Base-by-base conservation (phyloP, 2,888 invertebrate species). In the Coleophora deauratella region DNA sequence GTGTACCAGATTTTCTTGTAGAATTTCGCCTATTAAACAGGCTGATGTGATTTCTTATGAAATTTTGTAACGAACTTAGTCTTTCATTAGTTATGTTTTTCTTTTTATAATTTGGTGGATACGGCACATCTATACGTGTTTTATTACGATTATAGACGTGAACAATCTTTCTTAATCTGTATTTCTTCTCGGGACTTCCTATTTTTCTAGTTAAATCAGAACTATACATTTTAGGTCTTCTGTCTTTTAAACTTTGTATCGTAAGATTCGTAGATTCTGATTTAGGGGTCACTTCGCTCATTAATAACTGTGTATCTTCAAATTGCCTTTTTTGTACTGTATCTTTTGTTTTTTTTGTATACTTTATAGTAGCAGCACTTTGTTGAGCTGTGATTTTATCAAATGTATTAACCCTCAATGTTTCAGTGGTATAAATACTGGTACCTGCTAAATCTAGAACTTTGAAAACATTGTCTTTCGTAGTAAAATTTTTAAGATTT, bases 101-200 rank as follows among this genome's bases (percentile, higher is more conserved):
- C 38, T 33, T 28, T 33, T 27, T 35, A 21, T 3, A 21, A 21
- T 21, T 21, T 6, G 21, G 3, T 6, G 3, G 21, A 21, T 21
- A 21, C 21, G 21, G 21, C 34, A 40, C 47, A 9, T 44, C 39
- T 21, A 42, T 14, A 31, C 38, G 35, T 37, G 35, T 27, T 38
- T 37, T 44, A 13, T 43, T 41, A 11, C 21, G 21, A 21, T 15
- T 21, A 13, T 27, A 32, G n/a, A 33, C 41, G 33, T 33, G 27
- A 0, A 56, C 42, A n/a, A 58, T 13, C 43, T 55, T 61, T 21
- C 54, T 54, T 15, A 51, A 31, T 15, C 52, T 59, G 41, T 47
- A 50, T 46, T 57, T 65, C 35, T 52, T 57, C 36, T 51, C 49
- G 41, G 46, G 51, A 36, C 38, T 42, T 9, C 52, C n/a, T 12